phyloP scores from a whole-genome alignment of 1,140 invertebrate species.

The Drosophila nebulosa region DNA sequence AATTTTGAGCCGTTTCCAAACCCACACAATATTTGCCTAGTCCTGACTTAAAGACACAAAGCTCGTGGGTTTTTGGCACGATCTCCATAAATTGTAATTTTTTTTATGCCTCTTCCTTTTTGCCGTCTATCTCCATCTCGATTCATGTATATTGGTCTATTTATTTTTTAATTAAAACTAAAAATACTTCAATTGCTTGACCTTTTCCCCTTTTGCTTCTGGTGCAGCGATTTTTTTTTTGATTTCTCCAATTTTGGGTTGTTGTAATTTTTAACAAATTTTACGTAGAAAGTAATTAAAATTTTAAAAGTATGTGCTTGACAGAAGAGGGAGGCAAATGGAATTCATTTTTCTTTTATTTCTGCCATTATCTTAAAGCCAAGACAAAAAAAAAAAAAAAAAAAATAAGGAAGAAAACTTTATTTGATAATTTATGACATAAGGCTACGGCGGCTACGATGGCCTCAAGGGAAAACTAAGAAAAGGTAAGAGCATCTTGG shows the following conservation, averaged over 20 bases:
- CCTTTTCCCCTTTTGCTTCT: not conserved
- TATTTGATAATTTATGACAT: slow-evolving; percentile 71
- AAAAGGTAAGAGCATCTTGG: slow-evolving; percentile 16
- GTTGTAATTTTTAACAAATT: not conserved
- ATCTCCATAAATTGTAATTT: no score
- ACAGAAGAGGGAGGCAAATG: not conserved
- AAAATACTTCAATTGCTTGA: no score
- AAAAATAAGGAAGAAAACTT: slow-evolving; percentile 37
- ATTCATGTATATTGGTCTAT: no score
- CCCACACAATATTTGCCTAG: no score
- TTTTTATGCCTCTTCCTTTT: no score
- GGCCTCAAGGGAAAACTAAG: slow-evolving; percentile 48
- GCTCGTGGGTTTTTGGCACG: no score
- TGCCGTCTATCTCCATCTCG: no score
- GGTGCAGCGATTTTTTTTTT: not conserved
- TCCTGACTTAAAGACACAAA: no score
- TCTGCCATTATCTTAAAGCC: slow-evolving; percentile 38
- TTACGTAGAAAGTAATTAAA: slow-evolving; percentile 45
- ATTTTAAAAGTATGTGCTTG: no score
- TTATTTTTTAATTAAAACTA: no score
- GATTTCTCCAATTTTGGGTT: not conserved
- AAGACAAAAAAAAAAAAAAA: not conserved
- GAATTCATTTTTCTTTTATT: slow-evolving; percentile 14
- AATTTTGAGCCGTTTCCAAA: no score
- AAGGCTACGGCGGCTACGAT: slow-evolving; percentile 27